These are phyloP conservation scores for Lasioglossum villosulum DNA, from an alignment of 2,888 invertebrate species.

Conservation along the genomic window DNA sequence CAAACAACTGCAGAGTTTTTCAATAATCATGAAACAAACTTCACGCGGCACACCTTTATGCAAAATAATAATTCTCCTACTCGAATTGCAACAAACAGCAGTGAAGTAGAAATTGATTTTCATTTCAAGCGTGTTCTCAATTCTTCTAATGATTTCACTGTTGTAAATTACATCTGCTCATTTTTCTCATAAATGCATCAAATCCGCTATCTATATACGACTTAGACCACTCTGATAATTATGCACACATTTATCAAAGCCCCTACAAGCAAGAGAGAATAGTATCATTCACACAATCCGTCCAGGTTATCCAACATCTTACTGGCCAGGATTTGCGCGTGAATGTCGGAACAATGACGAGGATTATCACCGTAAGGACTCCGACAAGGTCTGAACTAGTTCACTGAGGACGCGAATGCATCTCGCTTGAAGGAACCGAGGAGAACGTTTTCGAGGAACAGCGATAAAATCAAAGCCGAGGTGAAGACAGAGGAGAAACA, in stretches of 20 bases:
- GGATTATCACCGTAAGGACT: neutral
- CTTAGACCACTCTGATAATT: too few relatives aligned
- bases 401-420: neutral
- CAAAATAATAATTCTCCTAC: too few relatives aligned
- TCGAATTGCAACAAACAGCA: too few relatives aligned
- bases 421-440: neutral
- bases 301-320: neutral
- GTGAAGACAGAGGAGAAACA: neutral
- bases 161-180: too few relatives aligned
- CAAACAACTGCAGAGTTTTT: neutral
- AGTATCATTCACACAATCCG: neutral
- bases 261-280: neutral
- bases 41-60: neutral
- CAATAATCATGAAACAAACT: neutral
- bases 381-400: neutral
- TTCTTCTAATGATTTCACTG: too few relatives aligned
- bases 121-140: too few relatives aligned
- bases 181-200: too few relatives aligned
- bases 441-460: neutral
- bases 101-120: too few relatives aligned
- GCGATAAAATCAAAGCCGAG: neutral
- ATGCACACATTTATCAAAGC: neutral
- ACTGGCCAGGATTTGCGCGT: neutral
- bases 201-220: too few relatives aligned
- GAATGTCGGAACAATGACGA: neutral